Evolutionary conservation across 2,797 vertebrate species (phyloP).

Genomic region (Crocodylus rhombifer): DNA sequence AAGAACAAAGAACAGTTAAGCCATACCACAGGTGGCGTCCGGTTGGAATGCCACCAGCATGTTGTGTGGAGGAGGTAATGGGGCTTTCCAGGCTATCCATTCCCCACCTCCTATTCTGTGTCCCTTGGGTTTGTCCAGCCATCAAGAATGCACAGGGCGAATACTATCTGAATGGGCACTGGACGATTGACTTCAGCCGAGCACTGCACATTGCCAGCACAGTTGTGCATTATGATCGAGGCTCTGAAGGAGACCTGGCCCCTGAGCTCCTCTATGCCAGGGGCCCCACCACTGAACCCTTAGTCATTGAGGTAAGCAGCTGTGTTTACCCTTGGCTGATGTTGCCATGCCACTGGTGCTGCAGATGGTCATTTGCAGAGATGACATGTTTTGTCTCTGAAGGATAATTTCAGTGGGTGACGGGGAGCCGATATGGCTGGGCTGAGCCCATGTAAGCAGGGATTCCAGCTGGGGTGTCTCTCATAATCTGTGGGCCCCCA

Average conservation of each 20-base stretch:
- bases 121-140: slow-evolving; percentile 77
- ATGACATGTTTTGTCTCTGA: neutral
- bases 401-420: neutral
- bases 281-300: slow-evolving; percentile 94
- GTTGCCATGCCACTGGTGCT: rapidly evolving
- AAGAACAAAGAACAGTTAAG: neutral
- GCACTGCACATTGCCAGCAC: slow-evolving; percentile 88
- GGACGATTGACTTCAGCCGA: slow-evolving; percentile 90
- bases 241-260: slow-evolving; percentile 86
- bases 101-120: slow-evolving; percentile 6
- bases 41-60: neutral
- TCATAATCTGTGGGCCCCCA: neutral
- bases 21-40: neutral
- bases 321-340: rapidly evolving
- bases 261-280: slow-evolving; percentile 90
- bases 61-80: neutral
- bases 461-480: neutral
- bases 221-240: slow-evolving; percentile 91
- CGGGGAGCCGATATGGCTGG: rapidly evolving
- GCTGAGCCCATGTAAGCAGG: neutral
- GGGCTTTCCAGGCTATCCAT: neutral
- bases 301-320: slow-evolving; percentile 90
- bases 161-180: slow-evolving; percentile 97
- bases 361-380: rapidly evolving
- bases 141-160: slow-evolving; percentile 92